phyloP scores from a whole-genome alignment of 2,797 vertebrate genomes.

The Sparus aurata region DNA sequence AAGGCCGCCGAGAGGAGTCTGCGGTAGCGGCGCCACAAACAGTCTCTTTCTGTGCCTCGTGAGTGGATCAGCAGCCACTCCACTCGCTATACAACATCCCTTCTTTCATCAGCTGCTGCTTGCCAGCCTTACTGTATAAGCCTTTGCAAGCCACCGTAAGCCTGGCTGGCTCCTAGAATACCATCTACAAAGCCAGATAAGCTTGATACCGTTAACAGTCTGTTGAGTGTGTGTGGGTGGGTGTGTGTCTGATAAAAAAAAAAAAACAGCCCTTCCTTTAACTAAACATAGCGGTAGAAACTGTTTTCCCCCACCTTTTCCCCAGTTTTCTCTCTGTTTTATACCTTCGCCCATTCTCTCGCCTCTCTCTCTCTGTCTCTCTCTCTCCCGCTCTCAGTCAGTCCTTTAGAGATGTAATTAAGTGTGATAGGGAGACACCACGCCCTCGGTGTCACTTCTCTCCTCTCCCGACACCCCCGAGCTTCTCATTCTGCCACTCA shows the following conservation, averaged over 20 bases:
- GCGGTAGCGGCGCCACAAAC: constrained; percentile 52
- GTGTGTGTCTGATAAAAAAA: constrained; percentile 45
- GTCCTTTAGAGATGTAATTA: constrained; percentile 71
- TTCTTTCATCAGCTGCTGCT: constrained; percentile 70
- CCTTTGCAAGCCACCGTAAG: constrained; percentile 69
- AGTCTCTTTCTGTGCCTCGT: constrained; percentile 53
- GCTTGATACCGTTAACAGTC: constrained; percentile 64
- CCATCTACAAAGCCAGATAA: constrained; percentile 72
- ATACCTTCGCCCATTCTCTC: constrained; percentile 43
- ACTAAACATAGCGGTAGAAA: constrained; percentile 35
- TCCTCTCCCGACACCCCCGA: constrained; percentile 66
- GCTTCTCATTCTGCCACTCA: constrained; percentile 52
- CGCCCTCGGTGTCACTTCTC: constrained; percentile 81
- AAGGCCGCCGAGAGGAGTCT: constrained; percentile 61
- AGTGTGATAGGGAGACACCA: constrained; percentile 81
- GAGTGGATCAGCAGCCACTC: constrained; percentile 68
- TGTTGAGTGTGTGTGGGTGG: constrained; percentile 44
- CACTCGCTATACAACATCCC: constrained; percentile 56
- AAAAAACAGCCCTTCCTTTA: constrained; percentile 59
- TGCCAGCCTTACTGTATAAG: constrained; percentile 67
- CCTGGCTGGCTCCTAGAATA: constrained; percentile 66
- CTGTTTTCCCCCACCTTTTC: constrained; percentile 14
- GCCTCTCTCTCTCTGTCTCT: constrained; percentile 33
- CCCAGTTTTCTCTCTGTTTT: constrained; percentile 30
- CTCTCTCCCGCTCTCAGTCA: constrained; percentile 52